These are phyloP conservation scores for Rissa tridactyla DNA, from an alignment of 2,113 vertebrate species.

Conservation along the genomic window DNA sequence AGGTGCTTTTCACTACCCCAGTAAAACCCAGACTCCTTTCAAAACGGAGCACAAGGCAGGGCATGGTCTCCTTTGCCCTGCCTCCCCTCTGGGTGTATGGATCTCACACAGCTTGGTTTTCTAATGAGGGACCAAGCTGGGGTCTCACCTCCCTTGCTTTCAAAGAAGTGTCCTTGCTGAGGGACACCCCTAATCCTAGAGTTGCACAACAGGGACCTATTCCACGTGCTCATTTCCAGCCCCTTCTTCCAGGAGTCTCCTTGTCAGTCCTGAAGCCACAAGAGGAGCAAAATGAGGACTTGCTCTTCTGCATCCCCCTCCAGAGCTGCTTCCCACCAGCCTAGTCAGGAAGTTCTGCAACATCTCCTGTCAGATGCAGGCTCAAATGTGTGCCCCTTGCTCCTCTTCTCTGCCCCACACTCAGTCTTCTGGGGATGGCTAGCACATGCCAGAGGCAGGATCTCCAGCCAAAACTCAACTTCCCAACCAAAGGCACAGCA, in stretches of 20 bases:
- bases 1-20: neutral
- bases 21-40: neutral
- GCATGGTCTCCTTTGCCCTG: rapidly evolving
- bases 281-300: neutral
- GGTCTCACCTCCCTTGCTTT: neutral
- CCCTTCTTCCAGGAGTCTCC: neutral
- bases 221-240: neutral
- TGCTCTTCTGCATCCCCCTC: neutral
- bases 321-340: rapidly evolving
- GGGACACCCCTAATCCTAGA: neutral
- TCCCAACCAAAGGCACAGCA: rapidly evolving
- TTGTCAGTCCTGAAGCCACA: neutral
- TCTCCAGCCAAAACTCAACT: neutral
- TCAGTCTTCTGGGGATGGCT: rapidly evolving
- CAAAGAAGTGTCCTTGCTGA: neutral
- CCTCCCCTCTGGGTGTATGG: neutral
- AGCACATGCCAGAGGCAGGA: too few species aligned
- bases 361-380: neutral
- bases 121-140: neutral
- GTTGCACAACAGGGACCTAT: rapidly evolving
- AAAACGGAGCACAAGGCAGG: rapidly evolving
- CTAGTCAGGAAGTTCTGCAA: rapidly evolving
- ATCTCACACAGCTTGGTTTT: neutral
- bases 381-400: neutral
- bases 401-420: neutral